Evolutionary conservation across 1,140 invertebrate species (phyloP).

Genomic region (Neodiprion pinetum): DNA sequence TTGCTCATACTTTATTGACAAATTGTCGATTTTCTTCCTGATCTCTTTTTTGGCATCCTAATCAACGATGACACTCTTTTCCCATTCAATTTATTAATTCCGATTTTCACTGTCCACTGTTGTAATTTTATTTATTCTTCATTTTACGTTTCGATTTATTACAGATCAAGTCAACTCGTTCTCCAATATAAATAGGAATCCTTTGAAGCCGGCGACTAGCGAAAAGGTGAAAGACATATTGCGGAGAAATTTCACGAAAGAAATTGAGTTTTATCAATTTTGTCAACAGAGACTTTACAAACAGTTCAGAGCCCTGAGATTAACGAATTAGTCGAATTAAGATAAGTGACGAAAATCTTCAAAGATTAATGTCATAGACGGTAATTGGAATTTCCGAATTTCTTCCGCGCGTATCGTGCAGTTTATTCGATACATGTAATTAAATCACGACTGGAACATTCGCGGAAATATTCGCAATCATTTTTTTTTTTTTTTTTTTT

Average conservation of each 20-base stretch:
- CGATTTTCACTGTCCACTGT: background rate
- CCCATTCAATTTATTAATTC: background rate
- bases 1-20: too few species aligned
- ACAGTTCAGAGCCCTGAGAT: constrained; percentile 76
- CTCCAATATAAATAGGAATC: constrained; percentile 83
- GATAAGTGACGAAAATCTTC: background rate
- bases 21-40: too few species aligned
- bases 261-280: constrained; percentile 93
- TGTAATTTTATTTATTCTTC: constrained; percentile 18
- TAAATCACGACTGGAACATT: too few species aligned
- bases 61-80: too few species aligned
- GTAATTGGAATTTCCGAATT: background rate
- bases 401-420: too few species aligned
- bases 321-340: constrained; percentile 20
- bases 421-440: too few species aligned
- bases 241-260: constrained; percentile 83
- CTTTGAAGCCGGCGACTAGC: constrained; percentile 85
- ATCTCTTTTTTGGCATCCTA: too few species aligned
- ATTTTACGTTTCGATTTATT: constrained; percentile 32
- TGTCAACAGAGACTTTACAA: constrained; percentile 83
- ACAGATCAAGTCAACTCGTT: constrained; percentile 78
- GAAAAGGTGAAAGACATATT: constrained; percentile 88
- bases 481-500: too few species aligned
- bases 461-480: too few species aligned
- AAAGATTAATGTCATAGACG: background rate